A percentile compares a stretch with the other conserved stretches of the same genome.
phyloP scores from a whole-genome alignment of 2,888 invertebrate species.

The Andrena marginata region DNA sequence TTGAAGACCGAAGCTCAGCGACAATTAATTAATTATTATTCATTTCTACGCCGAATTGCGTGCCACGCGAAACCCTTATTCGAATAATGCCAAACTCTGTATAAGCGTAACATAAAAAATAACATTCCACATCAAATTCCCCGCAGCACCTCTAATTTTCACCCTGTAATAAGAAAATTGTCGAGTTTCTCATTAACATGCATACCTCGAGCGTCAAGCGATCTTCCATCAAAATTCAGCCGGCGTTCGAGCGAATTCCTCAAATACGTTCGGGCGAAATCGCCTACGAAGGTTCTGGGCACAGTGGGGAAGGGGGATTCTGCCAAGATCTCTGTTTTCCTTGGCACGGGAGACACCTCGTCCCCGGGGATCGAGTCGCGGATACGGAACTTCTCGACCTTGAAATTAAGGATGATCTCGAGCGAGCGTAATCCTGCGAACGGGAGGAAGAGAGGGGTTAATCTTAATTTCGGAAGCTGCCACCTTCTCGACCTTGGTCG shows the following conservation, averaged over 20 bases:
- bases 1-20: too few relatives aligned
- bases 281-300: not conserved
- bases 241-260: not conserved
- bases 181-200: not conserved
- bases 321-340: not conserved
- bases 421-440: conserved; percentile 19
- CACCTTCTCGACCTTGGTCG: conserved; percentile 8
- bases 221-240: not conserved
- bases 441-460: not conserved
- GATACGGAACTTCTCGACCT: conserved; percentile 31
- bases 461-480: conserved; percentile 38
- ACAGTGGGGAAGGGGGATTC: not conserved
- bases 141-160: too few relatives aligned
- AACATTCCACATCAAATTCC: too few relatives aligned
- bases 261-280: not conserved
- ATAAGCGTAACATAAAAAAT: too few relatives aligned
- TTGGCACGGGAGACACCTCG: conserved; percentile 1
- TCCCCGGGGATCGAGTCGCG: not conserved
- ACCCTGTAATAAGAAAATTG: not conserved
- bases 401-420: conserved; percentile 32
- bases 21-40: too few relatives aligned
- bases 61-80: too few relatives aligned
- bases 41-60: too few relatives aligned
- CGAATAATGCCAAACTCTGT: too few relatives aligned
- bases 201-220: not conserved